A percentile compares a stretch with the other conserved stretches of the same genome.
These are phyloP conservation scores for Melospiza georgiana DNA, from an alignment of 2,113 vertebrate genomes.

Conservation along the genomic window DNA sequence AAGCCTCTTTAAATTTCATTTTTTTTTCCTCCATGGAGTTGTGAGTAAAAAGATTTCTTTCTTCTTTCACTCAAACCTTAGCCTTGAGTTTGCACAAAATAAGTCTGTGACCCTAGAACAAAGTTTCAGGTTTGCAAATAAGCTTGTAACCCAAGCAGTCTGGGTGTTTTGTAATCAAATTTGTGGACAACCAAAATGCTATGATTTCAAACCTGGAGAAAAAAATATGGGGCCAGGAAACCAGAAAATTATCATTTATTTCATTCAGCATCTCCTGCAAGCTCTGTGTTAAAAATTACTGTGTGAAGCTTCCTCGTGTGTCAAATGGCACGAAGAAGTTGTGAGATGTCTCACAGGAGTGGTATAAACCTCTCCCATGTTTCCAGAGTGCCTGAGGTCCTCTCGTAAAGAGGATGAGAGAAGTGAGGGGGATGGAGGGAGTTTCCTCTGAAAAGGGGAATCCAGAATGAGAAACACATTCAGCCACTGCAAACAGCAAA, in stretches of 20 bases:
- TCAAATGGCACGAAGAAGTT: background rate
- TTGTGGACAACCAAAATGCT: background rate
- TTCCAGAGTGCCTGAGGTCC: slow-evolving; percentile 28
- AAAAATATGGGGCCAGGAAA: background rate
- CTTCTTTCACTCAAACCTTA: slow-evolving; percentile 22
- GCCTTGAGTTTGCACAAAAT: background rate
- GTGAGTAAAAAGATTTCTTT: slow-evolving; percentile 52
- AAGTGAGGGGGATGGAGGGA: slow-evolving; percentile 36
- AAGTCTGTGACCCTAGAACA: background rate
- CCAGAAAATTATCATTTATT: background rate
- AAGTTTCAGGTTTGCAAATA: slow-evolving; percentile 35
- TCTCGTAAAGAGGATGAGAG: slow-evolving; percentile 1
- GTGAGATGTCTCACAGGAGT: background rate
- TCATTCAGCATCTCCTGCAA: background rate
- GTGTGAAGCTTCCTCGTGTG: background rate
- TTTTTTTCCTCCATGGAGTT: background rate
- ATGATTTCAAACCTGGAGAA: background rate
- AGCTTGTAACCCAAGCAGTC: background rate
- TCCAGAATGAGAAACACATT: slow-evolving; percentile 61
- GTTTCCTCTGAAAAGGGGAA: slow-evolving; percentile 43
- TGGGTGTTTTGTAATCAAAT: background rate
- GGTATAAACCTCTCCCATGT: background rate
- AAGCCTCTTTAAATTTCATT: slow-evolving; percentile 31
- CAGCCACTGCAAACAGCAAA: slow-evolving; percentile 31
- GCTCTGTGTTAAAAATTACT: background rate